Percentiles rank a stretch among this genome's conserved stretches.
phyloP scores from a whole-genome alignment of 2,113 vertebrate species.

The Platysternon megacephalum region DNA sequence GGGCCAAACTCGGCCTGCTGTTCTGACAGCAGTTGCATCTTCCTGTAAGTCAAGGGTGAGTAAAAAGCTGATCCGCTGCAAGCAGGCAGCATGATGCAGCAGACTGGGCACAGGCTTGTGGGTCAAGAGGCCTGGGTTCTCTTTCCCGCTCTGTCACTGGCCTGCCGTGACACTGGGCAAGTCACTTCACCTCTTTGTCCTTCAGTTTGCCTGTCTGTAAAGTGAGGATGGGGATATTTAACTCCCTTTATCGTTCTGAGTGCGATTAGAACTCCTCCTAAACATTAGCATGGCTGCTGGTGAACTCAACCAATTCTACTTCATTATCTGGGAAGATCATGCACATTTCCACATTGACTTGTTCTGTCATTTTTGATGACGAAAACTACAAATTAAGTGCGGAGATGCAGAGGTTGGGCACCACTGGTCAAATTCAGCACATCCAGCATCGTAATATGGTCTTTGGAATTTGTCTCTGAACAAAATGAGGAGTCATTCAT shows the following conservation, averaged over 20 bases:
- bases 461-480: background rate
- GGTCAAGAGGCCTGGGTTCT: background rate
- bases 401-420: accelerated
- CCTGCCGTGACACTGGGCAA: background rate
- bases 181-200: background rate
- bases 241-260: background rate
- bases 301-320: background rate
- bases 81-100: background rate
- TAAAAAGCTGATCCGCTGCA: background rate
- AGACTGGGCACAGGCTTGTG: background rate
- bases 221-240: background rate
- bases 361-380: background rate
- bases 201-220: background rate
- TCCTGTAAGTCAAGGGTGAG: background rate
- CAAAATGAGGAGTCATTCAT: background rate
- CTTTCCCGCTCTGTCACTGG: background rate
- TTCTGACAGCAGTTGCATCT: background rate
- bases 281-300: background rate
- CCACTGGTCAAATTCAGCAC: background rate
- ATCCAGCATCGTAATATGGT: background rate
- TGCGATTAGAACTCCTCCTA: background rate
- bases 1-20: background rate
- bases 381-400: background rate
- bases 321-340: background rate
- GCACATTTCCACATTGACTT: background rate